Evolutionary conservation across 2,888 invertebrate genomes (phyloP), one percentile per base, ranked within the genome.

Genomic region (Athripsodes cinereus): DNA sequence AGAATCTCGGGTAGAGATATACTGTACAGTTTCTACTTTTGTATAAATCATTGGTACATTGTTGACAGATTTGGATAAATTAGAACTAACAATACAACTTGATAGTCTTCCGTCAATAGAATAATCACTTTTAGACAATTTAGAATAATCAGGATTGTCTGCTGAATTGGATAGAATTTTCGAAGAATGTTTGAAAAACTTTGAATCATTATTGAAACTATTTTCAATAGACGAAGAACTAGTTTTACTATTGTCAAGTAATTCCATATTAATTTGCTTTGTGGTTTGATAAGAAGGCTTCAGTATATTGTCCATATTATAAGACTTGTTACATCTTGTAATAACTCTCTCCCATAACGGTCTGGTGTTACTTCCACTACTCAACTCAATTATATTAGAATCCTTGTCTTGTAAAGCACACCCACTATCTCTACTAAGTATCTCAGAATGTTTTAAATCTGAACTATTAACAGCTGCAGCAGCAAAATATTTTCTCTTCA

Each of bases 301-400:
- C 19, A 49, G 48, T 5, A 55, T 26, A n/a, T 49, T 46, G 16
- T 40, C 22, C 22, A 26, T 50, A 13, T 51, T 46, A 40, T 20
- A 20, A 3, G 16, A n/a, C 16, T 18, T 20, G 10, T 47, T 47
- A 20, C 21, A 20, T 47, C 19, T 47, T 10, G 16, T 21, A 47
- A 20, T 40, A n/a, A 16, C 73, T 71, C 70, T 70, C 70, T 70
- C 69, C 69, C 71, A 73, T 70, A 70, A 72, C 71, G 70, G 69
- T 68, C 66, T 66, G 35, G 34, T 34, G 35, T 65, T 67, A 68
- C 67, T 72, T 70, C 72, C 76, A 76, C 74, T 75, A 70, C 46
- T 53, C 34, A 47, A 26, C 31, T 49, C 46, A 26, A 57, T 52
- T 66, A 55, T 57, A 61, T 66, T 64, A 58, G 72, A 73, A 58